Evolutionary conservation across 2,888 invertebrate species (phyloP).

Genomic region (Pollenia angustigena): DNA sequence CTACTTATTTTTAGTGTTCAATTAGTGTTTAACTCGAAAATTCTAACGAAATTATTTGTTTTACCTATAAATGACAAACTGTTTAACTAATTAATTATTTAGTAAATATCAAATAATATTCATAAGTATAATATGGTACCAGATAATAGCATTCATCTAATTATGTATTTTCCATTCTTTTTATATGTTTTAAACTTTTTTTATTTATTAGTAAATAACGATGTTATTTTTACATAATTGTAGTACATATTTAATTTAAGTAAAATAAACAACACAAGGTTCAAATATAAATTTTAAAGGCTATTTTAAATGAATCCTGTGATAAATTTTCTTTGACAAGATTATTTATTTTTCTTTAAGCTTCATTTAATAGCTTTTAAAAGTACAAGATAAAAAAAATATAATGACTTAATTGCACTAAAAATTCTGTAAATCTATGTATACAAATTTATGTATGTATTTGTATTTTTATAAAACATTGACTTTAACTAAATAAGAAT

Average conservation of each 20-base stretch:
- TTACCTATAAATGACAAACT: slow-evolving; percentile 43
- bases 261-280: not conserved
- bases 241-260: not conserved
- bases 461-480: too few species aligned
- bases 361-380: slow-evolving; percentile 71
- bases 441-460: too few species aligned
- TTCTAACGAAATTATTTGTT: slow-evolving; percentile 61
- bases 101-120: slow-evolving; percentile 30
- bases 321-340: slow-evolving; percentile 23
- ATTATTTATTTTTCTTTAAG: slow-evolving; percentile 33
- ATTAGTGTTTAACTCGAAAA: slow-evolving; percentile 57
- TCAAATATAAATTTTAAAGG: slow-evolving; percentile 53
- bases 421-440: too few species aligned
- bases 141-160: slow-evolving; percentile 56
- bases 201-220: not conserved
- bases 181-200: not conserved
- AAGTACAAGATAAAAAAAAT: slow-evolving; percentile 38
- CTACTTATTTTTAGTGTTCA: slow-evolving; percentile 67
- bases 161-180: slow-evolving; percentile 23
- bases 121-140: slow-evolving; percentile 36
- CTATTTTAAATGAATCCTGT: slow-evolving; percentile 62
- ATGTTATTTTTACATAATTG: not conserved
- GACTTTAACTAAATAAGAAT: too few species aligned
- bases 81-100: slow-evolving; percentile 49
- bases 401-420: too few species aligned